A percentile compares a stretch with the other conserved stretches of the same genome.
Evolutionary conservation across 2,888 invertebrate species (phyloP).

Genomic region (Idaea biselata): DNA sequence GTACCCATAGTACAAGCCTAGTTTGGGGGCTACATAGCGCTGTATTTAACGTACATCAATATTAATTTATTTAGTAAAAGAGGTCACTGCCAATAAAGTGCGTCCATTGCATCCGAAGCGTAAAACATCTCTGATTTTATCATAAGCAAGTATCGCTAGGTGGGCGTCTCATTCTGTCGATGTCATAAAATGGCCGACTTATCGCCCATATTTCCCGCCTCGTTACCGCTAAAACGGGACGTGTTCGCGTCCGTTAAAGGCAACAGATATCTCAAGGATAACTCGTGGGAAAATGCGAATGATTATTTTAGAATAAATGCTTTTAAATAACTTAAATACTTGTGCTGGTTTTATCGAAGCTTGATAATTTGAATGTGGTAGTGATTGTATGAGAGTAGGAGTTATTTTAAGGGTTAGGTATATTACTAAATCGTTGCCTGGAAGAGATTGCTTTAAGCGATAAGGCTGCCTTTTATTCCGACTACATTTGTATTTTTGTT

Average conservation of each 20-base stretch:
- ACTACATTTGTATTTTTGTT: no score
- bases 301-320: not conserved
- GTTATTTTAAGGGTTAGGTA: no score
- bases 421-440: no score
- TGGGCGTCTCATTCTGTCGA: slow-evolving; percentile 6
- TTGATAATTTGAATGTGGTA: not conserved
- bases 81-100: not conserved
- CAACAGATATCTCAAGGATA: not conserved
- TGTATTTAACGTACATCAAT: no score
- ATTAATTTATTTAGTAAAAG: not conserved
- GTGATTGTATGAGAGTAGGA: no score
- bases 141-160: slow-evolving; percentile 2
- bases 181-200: slow-evolving; percentile 16
- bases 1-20: no score
- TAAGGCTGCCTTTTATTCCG: no score
- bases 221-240: slow-evolving; percentile 13
- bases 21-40: no score
- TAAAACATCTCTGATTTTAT: slow-evolving; percentile 1
- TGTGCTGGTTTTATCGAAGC: not conserved
- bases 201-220: slow-evolving; percentile 9
- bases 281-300: not conserved
- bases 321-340: not conserved
- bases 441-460: no score
- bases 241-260: not conserved
- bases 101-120: not conserved